phyloP scores from a whole-genome alignment of 2,888 invertebrate species.

The Hoplodrina blanda region DNA sequence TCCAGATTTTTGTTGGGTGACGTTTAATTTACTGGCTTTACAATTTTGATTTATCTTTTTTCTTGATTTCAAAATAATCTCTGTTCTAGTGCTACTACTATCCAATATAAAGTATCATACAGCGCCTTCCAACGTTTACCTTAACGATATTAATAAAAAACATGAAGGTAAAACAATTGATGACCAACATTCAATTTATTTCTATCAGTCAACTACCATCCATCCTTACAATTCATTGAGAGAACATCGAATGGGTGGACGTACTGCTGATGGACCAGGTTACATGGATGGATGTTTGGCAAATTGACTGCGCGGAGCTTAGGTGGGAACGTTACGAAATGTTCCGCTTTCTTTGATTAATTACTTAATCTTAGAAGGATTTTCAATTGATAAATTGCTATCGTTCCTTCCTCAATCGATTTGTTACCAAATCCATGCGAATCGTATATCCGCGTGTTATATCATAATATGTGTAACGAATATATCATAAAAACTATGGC shows the following conservation, averaged over 20 bases:
- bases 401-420: slow-evolving; percentile 46
- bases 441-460: slow-evolving; percentile 43
- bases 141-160: too few relatives aligned
- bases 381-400: slow-evolving; percentile 45
- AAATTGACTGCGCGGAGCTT: slow-evolving; percentile 16
- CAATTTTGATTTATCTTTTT: too few relatives aligned
- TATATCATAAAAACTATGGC: slow-evolving; percentile 28
- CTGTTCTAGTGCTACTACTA: too few relatives aligned
- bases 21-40: too few relatives aligned
- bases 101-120: too few relatives aligned
- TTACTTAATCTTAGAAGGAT: slow-evolving; percentile 45
- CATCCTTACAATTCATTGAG: neutral
- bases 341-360: slow-evolving; percentile 33
- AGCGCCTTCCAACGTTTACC: too few relatives aligned
- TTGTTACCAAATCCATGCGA: slow-evolving; percentile 26
- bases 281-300: slow-evolving; percentile 24
- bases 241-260: slow-evolving; percentile 20
- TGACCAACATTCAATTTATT: neutral
- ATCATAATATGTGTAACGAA: slow-evolving; percentile 12
- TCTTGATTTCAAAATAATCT: too few relatives aligned
- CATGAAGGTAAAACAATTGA: neutral
- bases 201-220: neutral
- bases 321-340: neutral
- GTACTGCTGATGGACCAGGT: neutral
- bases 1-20: too few relatives aligned